Base-by-base conservation (phyloP, 2,888 invertebrate species). In the Ceriagrion tenellum region DNA sequence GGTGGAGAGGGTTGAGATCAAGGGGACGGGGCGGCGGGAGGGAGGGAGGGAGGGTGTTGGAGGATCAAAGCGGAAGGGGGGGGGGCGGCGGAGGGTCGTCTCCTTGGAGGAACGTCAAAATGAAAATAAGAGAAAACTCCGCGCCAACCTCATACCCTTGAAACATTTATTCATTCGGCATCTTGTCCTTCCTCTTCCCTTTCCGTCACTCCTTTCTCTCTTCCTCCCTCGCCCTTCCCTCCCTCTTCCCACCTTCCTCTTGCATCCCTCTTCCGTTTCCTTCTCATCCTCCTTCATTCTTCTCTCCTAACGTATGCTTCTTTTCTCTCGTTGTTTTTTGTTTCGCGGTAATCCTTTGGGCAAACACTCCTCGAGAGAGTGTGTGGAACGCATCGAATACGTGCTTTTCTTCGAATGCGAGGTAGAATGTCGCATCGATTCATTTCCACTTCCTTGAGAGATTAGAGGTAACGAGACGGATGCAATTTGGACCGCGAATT, bases 71-170 rank as follows among this genome's bases (percentile, higher is more conserved):
- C 40, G 90, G 90, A 26, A 55, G 90, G 55, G n/a, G 16, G n/a
- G 55, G 55, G 90, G 90, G 26, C 2, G 55, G 30, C 16, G 55
- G 90, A 26, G 91, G 26, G 69, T 69, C 69, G 26, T 69, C 69
- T 69, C 69, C 69, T 69, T 69, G 69, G 91, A 91, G 56, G 59
- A 35, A 90, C 90, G 56, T 56, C 59, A 56, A 90, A 90, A 91
- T 91, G 91, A 91, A 91, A 91, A 91, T 91, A 91, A 91, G 91
- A 56, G 91, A 91, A 91, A 91, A 91, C 91, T 91, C 91, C 91
- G 35, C 56, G 56, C 90, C 90, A 35, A 56, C 90, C 56, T 56
- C 90, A 35, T 63, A 63, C 59, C 35, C 91, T 59, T 91, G 63
- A 91, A 91, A 91, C 63, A 91, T 91, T 91, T 91, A 91, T 91